Percentiles rank a stretch among this genome's conserved stretches.
Evolutionary conservation across 1,140 invertebrate species (phyloP).

Genomic region (Eufriesea mexicana): DNA sequence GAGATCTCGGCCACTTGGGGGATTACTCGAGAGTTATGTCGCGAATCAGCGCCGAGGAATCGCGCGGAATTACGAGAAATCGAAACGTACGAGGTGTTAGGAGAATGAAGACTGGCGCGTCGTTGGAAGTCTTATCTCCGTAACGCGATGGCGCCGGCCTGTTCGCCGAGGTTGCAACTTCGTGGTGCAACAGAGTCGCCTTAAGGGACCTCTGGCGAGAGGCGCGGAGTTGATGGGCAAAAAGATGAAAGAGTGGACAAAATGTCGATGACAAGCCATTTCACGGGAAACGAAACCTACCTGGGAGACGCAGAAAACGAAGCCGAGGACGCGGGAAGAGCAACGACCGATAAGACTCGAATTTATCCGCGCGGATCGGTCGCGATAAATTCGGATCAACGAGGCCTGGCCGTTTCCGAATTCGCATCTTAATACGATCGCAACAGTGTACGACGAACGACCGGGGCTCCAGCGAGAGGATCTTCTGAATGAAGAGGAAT

Average conservation of each 20-base stretch:
- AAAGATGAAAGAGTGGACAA: too few species aligned
- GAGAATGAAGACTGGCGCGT: neutral
- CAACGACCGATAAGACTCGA: constrained; percentile 28
- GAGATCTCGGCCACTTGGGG: neutral
- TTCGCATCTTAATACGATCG: constrained; percentile 54
- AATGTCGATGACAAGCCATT: neutral
- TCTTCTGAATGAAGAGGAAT: constrained; percentile 51
- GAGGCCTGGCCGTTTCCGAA: constrained; percentile 14
- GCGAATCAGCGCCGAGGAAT: neutral
- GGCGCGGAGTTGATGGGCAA: too few species aligned
- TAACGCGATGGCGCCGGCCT: too few species aligned
- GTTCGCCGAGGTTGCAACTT: too few species aligned
- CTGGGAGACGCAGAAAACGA: neutral
- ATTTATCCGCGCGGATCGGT: constrained; percentile 47
- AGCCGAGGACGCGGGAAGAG: neutral
- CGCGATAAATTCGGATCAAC: constrained; percentile 54
- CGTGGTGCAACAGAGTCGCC: too few species aligned
- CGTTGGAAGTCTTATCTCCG: neutral
- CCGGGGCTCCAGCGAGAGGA: constrained; percentile 1
- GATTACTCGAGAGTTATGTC: constrained; percentile 1
- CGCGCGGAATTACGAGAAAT: neutral
- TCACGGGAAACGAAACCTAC: neutral
- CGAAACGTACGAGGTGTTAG: neutral
- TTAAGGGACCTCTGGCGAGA: too few species aligned
- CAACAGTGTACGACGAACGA: constrained; percentile 23